Evolutionary conservation across 2,888 invertebrate species (phyloP).

Genomic region (Aporophyla nigra): DNA sequence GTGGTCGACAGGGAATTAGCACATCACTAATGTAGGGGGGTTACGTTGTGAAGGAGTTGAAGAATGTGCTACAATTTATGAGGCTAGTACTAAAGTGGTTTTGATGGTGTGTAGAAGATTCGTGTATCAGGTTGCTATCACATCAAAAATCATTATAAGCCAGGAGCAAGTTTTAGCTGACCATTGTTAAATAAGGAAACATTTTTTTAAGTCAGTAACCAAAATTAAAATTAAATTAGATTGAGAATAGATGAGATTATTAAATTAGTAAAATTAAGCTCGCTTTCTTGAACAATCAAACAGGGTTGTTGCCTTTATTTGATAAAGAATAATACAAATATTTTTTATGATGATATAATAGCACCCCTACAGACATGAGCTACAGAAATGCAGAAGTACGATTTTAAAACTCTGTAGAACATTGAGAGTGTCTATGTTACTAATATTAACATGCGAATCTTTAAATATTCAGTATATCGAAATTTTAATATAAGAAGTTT

Average conservation of each 20-base stretch:
- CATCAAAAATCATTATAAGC: not conserved
- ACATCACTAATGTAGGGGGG: conserved; percentile 39
- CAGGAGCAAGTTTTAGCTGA: not conserved
- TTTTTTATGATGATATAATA: not conserved
- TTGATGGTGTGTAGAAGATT: not conserved
- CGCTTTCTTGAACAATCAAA: no score
- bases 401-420: not conserved
- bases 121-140: not conserved
- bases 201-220: not conserved
- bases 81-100: not conserved
- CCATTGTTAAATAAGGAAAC: not conserved
- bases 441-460: conserved; percentile 24
- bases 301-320: not conserved
- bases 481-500: not conserved
- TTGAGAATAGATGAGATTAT: no score
- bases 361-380: not conserved
- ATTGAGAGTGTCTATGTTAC: not conserved
- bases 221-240: no score
- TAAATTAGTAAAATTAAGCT: no score
- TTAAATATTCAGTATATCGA: not conserved
- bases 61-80: conserved; percentile 30
- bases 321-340: not conserved
- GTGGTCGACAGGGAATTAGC: conserved; percentile 61
- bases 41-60: conserved; percentile 25
- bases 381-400: conserved; percentile 1